Conservation (phyloP, 2,797 vertebrate species). For the Girardinus metallicus region DNA sequence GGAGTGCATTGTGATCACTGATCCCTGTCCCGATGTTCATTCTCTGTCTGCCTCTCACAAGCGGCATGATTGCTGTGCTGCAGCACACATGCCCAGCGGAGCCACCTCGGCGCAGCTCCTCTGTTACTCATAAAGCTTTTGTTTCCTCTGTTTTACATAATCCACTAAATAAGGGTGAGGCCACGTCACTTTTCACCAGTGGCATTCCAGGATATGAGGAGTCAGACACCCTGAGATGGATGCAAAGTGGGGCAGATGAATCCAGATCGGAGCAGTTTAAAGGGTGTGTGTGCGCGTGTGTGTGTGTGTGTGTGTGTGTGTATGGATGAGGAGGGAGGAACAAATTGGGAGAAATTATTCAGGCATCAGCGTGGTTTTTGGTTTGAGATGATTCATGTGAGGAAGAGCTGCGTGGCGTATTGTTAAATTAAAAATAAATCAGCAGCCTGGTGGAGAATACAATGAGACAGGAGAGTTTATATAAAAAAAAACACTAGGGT, state of each 20-base stretch:
- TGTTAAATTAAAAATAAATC: background rate
- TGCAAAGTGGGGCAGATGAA: constrained; percentile 74
- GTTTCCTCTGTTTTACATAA: constrained; percentile 6
- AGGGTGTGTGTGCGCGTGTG: constrained; percentile 23
- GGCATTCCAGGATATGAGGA: constrained; percentile 45
- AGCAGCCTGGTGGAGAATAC: background rate
- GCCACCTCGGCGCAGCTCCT: constrained; percentile 12
- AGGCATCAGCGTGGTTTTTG: constrained; percentile 20
- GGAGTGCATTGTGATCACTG: constrained; percentile 36
- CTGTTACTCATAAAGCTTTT: constrained; percentile 21
- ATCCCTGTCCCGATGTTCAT: constrained; percentile 42
- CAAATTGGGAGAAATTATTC: constrained; percentile 31
- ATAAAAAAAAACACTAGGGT: background rate
- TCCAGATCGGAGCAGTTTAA: constrained; percentile 80
- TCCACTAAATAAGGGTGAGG: background rate
- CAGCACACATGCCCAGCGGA: constrained; percentile 48
- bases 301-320: background rate
- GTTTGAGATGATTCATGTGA: constrained; percentile 5
- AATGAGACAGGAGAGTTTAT: background rate
- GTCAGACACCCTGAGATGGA: constrained; percentile 51
- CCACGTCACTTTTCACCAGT: constrained; percentile 35
- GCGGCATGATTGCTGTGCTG: constrained; percentile 67
- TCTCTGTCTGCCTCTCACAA: constrained; percentile 40
- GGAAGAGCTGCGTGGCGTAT: background rate
- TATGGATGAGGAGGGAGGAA: background rate